Base-by-base conservation (phyloP, 2,113 vertebrate genomes). In the Ramphastos sulfuratus region DNA sequence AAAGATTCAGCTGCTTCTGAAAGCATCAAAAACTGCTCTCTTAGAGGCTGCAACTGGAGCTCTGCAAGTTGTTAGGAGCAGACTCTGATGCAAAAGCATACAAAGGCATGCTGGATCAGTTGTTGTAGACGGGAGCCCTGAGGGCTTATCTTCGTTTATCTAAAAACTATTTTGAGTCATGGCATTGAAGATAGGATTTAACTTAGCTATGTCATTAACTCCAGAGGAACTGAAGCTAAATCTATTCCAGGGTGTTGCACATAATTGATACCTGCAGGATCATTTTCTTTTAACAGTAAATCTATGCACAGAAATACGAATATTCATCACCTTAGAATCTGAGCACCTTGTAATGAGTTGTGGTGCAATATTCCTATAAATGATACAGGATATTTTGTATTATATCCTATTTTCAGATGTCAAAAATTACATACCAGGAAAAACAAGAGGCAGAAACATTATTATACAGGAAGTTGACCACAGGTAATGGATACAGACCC, bases 251-350 rank as follows among this genome's bases (percentile, higher is more conserved):
- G 33, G 27, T 85, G 76, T 87, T 85, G 72, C 79, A 65, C 1
- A 0, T 30, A 37, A 55, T 9, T 65, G 73, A 58, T 39, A 59
- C 54, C 76, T 90, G 87, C 89, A 92, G 82, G 61, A 52, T 28
- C 4, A 44, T 82, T 74, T 54, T 48, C 54, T 90, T 78, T 48
- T 56, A 71, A 31, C 44, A 48, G 76, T 60, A 61, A 90, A 93
- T 90, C 93, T 92, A 61, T 87, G 94, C 94, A 91, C 82, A 88
- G 85, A 85, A 85, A 39, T 46, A 11, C 2, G 83, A 3, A 89
- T 31, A 61, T 69, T 81, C 56, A 6, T 81, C 75, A 31, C 48
- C 73, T 77, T 8, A 67, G 44, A 91, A 28, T 60, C 9, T 20
- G 79, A 71, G 87, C 91, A 79, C 82, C 79, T 91, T 87, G 73